Conservation (phyloP, 2,797 vertebrate species). For the Adrianichthys oophorus region DNA sequence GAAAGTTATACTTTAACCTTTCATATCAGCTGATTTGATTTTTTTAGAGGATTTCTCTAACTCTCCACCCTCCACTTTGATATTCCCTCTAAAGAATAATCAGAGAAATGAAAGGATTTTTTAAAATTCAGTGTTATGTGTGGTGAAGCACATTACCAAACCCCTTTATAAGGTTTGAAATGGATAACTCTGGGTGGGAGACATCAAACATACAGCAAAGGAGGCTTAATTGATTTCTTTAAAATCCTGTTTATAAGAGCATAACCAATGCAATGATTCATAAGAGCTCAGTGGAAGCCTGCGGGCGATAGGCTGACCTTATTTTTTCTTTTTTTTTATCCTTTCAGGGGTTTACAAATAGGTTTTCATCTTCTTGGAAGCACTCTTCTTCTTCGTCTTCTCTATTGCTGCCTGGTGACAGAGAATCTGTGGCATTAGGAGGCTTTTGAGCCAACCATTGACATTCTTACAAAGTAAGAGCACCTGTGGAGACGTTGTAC, state of each 20-base stretch:
- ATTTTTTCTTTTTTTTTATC: constrained; percentile 52
- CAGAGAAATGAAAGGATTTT: constrained; percentile 15
- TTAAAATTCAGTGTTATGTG: constrained; percentile 28
- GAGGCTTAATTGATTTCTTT: constrained; percentile 60
- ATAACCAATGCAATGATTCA: constrained; percentile 63
- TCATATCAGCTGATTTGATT: background rate
- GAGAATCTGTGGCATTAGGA: too few relatives aligned
- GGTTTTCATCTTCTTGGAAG: constrained; percentile 37
- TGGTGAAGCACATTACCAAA: constrained; percentile 52
- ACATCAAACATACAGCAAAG: constrained; percentile 61
- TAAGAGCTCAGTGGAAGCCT: constrained; percentile 53
- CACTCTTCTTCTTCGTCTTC: constrained; percentile 25
- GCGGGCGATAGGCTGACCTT: constrained; percentile 61
- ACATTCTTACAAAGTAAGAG: too few relatives aligned
- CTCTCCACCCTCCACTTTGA: constrained; percentile 3
- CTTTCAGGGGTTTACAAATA: constrained; percentile 42
- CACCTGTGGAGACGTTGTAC: too few relatives aligned
- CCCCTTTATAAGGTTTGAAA: constrained; percentile 56
- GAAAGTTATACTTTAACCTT: background rate
- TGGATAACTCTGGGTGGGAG: constrained; percentile 57
- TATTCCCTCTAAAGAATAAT: constrained; percentile 9
- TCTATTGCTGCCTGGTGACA: too few relatives aligned
- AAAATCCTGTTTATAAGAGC: constrained; percentile 61
- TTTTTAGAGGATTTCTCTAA: background rate
- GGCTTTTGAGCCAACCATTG: too few relatives aligned